phyloP scores from a whole-genome alignment of 2,113 vertebrate genomes.

The Oceanodroma tethys region DNA sequence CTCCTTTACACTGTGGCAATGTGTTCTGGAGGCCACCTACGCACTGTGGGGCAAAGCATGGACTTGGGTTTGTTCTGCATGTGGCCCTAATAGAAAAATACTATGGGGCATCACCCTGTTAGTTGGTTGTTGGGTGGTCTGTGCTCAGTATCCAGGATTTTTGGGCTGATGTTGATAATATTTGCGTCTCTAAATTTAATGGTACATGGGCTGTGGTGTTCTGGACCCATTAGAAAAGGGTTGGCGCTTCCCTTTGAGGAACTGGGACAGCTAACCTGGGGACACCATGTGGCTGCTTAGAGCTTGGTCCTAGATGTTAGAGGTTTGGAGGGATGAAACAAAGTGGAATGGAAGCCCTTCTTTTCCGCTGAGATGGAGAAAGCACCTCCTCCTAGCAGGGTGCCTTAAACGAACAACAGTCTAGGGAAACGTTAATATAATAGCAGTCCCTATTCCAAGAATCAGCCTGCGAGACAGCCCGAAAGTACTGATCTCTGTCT shows the following conservation, averaged over 20 bases:
- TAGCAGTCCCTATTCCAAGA: background rate
- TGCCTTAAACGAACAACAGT: background rate
- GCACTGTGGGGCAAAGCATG: background rate
- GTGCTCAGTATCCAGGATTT: background rate
- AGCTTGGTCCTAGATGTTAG: background rate
- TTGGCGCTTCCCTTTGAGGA: background rate
- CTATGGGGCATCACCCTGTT: accelerated
- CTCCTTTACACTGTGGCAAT: background rate
- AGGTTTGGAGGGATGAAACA: background rate
- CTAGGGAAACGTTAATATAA: background rate
- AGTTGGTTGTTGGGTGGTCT: background rate
- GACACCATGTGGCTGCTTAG: background rate
- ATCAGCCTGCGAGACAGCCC: background rate
- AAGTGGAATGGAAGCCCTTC: background rate
- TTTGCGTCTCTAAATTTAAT: background rate
- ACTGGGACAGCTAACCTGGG: background rate
- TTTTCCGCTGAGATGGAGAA: background rate
- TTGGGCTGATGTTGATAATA: background rate
- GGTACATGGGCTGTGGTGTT: background rate
- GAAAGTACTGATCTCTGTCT: background rate
- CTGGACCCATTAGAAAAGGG: background rate
- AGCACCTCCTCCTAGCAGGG: background rate
- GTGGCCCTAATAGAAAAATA: background rate
- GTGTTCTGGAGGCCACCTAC: background rate
- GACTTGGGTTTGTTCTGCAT: background rate